Conservation (phyloP, 2,888 invertebrate genomes). For the Melinaea menophilus region DNA sequence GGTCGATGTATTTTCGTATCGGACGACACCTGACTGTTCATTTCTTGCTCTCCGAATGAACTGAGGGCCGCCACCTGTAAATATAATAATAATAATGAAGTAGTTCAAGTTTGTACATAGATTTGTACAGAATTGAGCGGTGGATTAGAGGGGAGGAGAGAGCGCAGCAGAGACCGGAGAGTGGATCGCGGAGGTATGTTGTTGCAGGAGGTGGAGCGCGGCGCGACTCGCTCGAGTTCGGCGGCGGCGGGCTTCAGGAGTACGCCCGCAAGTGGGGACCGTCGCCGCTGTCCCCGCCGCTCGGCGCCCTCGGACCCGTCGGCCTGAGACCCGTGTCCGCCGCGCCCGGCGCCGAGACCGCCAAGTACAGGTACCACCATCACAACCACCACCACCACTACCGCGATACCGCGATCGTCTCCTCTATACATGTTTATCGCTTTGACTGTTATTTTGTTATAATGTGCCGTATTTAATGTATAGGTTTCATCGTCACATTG, state of each 20-base stretch:
- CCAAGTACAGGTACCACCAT: conserved; percentile 79
- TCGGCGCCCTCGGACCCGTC: conserved; percentile 80
- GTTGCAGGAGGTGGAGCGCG: conserved; percentile 57
- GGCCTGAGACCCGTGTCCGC: conserved; percentile 79
- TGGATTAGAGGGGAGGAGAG: conserved; percentile 11
- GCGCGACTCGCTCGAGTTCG: conserved; percentile 79
- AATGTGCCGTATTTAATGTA: no score
- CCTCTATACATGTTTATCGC: not conserved
- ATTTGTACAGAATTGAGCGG: conserved; percentile 29
- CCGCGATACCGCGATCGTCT: conserved; percentile 7
- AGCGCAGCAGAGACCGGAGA: conserved; percentile 21
- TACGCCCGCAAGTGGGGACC: conserved; percentile 79
- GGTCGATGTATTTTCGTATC: no score
- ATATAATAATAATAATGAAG: conserved; percentile 20
- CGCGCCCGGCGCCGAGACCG: conserved; percentile 95
- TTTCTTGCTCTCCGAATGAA: no score
- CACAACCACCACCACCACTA: conserved; percentile 15
- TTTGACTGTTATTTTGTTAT: no score
- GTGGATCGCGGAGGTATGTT: conserved; percentile 38
- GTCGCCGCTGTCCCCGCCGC: conserved; percentile 84
- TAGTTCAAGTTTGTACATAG: conserved; percentile 30
- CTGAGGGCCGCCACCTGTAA: not conserved
- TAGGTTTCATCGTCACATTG: conserved; percentile 1
- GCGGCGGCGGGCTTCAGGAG: conserved; percentile 74
- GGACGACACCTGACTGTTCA: no score